Evolutionary conservation across 1,140 invertebrate genomes (phyloP).

Genomic region (Teleogryllus occipitalis): DNA sequence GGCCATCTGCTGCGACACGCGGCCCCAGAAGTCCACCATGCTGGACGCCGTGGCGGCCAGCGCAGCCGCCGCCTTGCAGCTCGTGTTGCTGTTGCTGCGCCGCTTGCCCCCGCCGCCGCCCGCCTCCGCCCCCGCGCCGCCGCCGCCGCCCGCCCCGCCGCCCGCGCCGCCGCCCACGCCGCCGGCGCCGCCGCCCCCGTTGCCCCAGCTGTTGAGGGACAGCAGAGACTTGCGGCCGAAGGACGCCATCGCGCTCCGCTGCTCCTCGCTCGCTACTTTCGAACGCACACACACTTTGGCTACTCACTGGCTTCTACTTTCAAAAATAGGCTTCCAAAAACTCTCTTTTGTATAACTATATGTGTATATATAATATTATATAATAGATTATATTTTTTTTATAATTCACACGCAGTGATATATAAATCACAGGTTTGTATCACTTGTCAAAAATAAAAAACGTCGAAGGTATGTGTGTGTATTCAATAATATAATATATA

Average conservation of each 20-base stretch:
- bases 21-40: constrained; percentile 30
- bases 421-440: background rate
- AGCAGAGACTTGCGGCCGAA: background rate
- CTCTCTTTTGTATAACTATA: too few species aligned
- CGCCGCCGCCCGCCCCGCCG: background rate
- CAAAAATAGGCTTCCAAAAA: background rate
- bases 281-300: background rate
- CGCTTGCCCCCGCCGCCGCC: background rate
- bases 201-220: background rate
- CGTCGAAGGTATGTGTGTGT: background rate
- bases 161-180: too few species aligned
- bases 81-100: constrained; percentile 14
- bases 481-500: background rate
- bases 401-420: background rate
- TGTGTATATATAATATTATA: too few species aligned
- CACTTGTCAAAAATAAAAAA: background rate
- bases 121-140: background rate
- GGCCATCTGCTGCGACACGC: constrained; percentile 30
- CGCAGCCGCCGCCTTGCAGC: constrained; percentile 10
- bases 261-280: too few species aligned
- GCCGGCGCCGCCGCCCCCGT: too few species aligned
- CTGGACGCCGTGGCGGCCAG: constrained; percentile 9
- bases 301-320: background rate
- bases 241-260: background rate
- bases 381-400: too few species aligned